These are phyloP conservation scores for Eufriesea mexicana DNA, from an alignment of 1,140 invertebrate species.

Conservation along the genomic window DNA sequence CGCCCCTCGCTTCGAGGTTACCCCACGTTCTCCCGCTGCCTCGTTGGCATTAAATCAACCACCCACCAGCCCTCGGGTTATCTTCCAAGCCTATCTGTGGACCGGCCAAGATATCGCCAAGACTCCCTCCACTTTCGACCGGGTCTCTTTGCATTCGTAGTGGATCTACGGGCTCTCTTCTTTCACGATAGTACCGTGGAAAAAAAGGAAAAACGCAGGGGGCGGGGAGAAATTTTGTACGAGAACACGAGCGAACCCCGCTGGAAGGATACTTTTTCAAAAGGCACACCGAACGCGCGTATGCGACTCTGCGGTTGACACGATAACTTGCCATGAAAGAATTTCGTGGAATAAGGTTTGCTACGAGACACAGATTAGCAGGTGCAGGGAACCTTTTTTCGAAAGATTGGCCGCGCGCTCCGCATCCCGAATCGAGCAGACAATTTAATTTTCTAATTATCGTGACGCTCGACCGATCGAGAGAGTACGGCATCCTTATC, in stretches of 20 bases:
- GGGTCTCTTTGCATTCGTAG: conserved; percentile 57
- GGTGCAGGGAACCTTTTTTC: conserved; percentile 23
- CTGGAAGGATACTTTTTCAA: too few species aligned
- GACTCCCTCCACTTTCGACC: conserved; percentile 49
- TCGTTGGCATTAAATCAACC: conserved; percentile 75
- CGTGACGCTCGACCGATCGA: conserved; percentile 75
- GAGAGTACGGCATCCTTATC: conserved; percentile 73
- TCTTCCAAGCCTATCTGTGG: conserved; percentile 75
- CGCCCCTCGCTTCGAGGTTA: conserved; percentile 28
- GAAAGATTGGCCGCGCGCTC: neutral
- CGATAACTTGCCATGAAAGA: neutral
- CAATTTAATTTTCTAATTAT: conserved; percentile 83
- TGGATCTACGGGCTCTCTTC: conserved; percentile 45
- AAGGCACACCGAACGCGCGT: too few species aligned
- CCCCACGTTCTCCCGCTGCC: conserved; percentile 23
- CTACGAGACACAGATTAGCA: conserved; percentile 39
- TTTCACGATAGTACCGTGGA: neutral
- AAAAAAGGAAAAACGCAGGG: neutral
- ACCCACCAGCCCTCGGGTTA: conserved; percentile 76
- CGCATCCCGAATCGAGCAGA: conserved; percentile 65
- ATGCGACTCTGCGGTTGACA: neutral
- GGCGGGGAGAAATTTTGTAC: neutral
- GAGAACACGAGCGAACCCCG: too few species aligned
- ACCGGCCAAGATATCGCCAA: conserved; percentile 67
- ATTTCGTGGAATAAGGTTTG: neutral